Evolutionary conservation across 92 coral and sea anemone species (phyloP).

Genomic region (Siderastrea siderea): DNA sequence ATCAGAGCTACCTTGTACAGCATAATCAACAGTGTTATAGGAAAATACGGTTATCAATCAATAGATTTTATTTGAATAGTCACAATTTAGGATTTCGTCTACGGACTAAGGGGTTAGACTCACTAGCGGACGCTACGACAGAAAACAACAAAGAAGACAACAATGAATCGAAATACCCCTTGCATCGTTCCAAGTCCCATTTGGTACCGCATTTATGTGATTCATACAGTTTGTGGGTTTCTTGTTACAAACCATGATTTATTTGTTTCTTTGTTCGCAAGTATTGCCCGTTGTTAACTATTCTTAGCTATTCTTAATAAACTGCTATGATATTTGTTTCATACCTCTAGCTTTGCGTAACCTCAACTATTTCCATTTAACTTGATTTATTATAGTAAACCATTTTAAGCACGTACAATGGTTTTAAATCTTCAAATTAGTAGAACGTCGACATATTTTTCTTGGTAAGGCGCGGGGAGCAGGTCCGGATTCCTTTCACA

Average conservation of each 20-base stretch:
- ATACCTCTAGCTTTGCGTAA: slow-evolving; percentile 11
- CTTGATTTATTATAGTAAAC: not conserved
- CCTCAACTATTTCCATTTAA: slow-evolving; percentile 6
- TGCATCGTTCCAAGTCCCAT: not conserved
- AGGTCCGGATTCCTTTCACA: not conserved
- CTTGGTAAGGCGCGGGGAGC: not conserved
- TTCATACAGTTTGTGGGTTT: not conserved
- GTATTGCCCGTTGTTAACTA: not conserved
- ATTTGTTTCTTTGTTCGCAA: slow-evolving; percentile 19
- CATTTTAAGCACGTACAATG: slow-evolving; percentile 6
- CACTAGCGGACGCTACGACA: too few relatives aligned
- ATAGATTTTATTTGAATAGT: not conserved
- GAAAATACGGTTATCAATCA: not conserved
- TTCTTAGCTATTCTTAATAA: not conserved
- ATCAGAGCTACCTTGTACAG: not conserved
- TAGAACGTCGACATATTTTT: not conserved
- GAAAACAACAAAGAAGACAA: too few relatives aligned
- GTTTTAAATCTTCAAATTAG: not conserved
- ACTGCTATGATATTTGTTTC: slow-evolving; percentile 17
- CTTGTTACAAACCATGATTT: not conserved
- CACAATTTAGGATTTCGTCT: not conserved
- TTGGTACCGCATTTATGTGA: not conserved
- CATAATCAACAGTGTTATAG: not conserved
- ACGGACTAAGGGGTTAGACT: too few relatives aligned
- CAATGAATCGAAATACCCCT: not conserved